Evolutionary conservation across 2,888 invertebrate species (phyloP).

Genomic region (Amorpha juglandis): DNA sequence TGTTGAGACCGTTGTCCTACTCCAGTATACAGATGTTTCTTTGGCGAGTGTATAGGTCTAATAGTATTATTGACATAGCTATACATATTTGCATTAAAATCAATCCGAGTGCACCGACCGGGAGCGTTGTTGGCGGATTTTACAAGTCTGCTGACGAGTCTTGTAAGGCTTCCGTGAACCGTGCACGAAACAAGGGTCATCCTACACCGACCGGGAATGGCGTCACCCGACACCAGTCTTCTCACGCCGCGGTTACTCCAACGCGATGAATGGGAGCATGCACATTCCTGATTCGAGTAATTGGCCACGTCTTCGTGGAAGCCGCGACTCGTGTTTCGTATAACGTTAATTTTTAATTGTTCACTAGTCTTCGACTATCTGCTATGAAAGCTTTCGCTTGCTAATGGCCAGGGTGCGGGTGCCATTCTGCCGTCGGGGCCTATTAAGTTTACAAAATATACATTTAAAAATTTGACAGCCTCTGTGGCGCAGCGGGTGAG

Average conservation of each 20-base stretch:
- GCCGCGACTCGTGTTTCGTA: neutral
- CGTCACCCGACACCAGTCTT: constrained; percentile 37
- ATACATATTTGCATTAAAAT: neutral
- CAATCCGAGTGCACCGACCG: neutral
- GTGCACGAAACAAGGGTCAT: constrained; percentile 40
- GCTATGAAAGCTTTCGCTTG: neutral
- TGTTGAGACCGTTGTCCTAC: too few relatives aligned
- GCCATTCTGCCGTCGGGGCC: too few relatives aligned
- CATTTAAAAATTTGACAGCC: too few relatives aligned
- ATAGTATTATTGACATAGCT: too few relatives aligned
- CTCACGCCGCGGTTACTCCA: constrained; percentile 18
- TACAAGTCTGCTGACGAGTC: constrained; percentile 26
- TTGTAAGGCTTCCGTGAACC: constrained; percentile 44
- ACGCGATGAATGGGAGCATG: constrained; percentile 36
- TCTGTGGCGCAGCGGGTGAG: too few relatives aligned
- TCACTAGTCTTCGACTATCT: neutral
- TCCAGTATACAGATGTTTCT: too few relatives aligned
- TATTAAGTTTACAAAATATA: too few relatives aligned
- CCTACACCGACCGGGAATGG: constrained; percentile 34
- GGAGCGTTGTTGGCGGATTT: constrained; percentile 21
- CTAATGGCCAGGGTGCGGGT: neutral
- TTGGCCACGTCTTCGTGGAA: constrained; percentile 1
- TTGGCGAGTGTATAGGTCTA: too few relatives aligned
- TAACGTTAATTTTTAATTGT: neutral
- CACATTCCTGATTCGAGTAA: constrained; percentile 32